Conservation (phyloP, 2,888 invertebrate species). For the Orthonychiurus folsomi region DNA sequence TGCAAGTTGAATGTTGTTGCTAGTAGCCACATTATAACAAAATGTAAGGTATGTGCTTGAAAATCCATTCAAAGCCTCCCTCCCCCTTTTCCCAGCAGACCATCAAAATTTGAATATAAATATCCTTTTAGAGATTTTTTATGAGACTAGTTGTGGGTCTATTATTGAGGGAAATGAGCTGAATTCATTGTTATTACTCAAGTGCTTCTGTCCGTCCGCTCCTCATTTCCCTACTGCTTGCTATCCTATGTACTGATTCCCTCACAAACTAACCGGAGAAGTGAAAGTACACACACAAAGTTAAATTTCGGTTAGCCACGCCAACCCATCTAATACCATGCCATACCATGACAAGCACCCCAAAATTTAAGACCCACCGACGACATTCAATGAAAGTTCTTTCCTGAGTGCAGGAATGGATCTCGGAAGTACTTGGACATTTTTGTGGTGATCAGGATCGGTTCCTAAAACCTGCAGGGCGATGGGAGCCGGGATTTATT, state of each 20-base stretch:
- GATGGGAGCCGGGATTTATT: neutral
- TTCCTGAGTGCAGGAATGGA: neutral
- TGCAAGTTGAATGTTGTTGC: too few relatives aligned
- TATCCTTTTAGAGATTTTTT: slow-evolving; percentile 1
- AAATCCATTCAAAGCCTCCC: neutral
- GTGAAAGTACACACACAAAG: too few relatives aligned
- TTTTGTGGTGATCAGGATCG: neutral
- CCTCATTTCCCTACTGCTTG: neutral
- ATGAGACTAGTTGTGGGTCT: neutral
- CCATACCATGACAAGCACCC: too few relatives aligned
- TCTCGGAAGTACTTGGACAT: neutral
- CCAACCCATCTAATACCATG: too few relatives aligned
- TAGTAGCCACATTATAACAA: neutral
- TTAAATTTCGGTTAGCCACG: too few relatives aligned
- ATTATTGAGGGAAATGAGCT: neutral
- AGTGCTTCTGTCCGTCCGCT: neutral
- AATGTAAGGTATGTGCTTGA: neutral
- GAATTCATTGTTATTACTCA: neutral
- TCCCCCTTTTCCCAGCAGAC: neutral
- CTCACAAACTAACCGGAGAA: too few relatives aligned
- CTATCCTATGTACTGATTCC: too few relatives aligned
- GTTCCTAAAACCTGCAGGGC: too few relatives aligned
- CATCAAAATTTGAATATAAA: neutral
- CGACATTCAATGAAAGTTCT: neutral
- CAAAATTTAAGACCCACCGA: neutral